These are phyloP conservation scores for Microctonus hyperodae DNA, from an alignment of 2,888 invertebrate genomes.

Conservation along the genomic window DNA sequence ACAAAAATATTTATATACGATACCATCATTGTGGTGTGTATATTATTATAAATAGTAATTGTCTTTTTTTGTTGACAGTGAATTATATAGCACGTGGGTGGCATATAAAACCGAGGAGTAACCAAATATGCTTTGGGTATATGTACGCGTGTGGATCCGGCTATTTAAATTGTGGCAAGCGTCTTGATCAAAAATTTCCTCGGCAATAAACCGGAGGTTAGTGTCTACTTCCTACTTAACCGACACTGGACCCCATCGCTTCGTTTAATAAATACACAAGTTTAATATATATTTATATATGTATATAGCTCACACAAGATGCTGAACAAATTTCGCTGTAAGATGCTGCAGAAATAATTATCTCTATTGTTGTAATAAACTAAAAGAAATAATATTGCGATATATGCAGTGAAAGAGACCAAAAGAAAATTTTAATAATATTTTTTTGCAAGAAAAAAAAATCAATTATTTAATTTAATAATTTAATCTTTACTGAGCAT, in stretches of 20 bases:
- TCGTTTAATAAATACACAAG: slow-evolving; percentile 3
- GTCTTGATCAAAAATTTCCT: slow-evolving; percentile 53
- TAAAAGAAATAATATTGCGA: too few species aligned
- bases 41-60: not conserved
- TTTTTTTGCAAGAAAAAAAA: too few species aligned
- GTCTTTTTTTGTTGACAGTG: slow-evolving; percentile 22
- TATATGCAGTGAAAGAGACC: too few species aligned
- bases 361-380: too few species aligned
- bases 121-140: slow-evolving; percentile 33
- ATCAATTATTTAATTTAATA: not conserved
- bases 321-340: too few species aligned
- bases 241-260: slow-evolving; percentile 30
- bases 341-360: too few species aligned
- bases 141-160: slow-evolving; percentile 39
- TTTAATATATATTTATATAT: not conserved
- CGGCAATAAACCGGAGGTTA: slow-evolving; percentile 49
- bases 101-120: slow-evolving; percentile 28
- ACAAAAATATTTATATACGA: not conserved
- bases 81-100: slow-evolving; percentile 40
- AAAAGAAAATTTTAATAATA: too few species aligned
- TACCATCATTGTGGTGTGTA: too few species aligned
- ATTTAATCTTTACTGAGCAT: not conserved
- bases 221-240: slow-evolving; percentile 57
- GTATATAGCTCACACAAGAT: too few species aligned
- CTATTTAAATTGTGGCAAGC: slow-evolving; percentile 48